Conservation (phyloP, 2,113 vertebrate genomes). For the Mesoclemmys tuberculata region DNA sequence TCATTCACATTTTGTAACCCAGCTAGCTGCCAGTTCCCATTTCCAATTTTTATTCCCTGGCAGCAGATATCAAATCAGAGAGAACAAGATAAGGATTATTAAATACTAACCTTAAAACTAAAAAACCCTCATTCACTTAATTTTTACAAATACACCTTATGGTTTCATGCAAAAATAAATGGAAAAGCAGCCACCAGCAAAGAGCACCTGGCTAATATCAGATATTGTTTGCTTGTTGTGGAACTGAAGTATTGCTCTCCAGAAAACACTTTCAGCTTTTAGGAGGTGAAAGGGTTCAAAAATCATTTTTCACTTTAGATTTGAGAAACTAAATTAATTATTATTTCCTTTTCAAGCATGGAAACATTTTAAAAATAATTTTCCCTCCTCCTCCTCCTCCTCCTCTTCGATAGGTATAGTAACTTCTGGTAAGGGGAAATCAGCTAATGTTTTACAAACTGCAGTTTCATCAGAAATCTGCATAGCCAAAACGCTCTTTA, state of each 20-base stretch:
- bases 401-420: neutral
- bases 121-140: neutral
- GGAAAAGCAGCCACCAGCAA: neutral
- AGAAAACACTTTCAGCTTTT: neutral
- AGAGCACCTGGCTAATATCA: neutral
- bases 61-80: neutral
- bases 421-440: neutral
- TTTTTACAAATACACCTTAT: neutral
- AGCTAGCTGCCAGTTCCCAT: neutral
- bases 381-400: neutral
- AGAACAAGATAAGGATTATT: neutral
- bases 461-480: neutral
- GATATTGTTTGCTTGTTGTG: neutral
- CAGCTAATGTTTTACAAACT: neutral
- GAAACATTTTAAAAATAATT: neutral
- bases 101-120: neutral
- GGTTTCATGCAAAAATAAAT: neutral
- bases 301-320: neutral
- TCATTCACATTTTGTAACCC: neutral
- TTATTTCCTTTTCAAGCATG: neutral
- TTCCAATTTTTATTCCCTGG: neutral
- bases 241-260: neutral
- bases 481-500: neutral
- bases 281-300: neutral
- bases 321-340: neutral